These are phyloP conservation scores for Nasonia oneida DNA, from an alignment of 2,888 invertebrate genomes.

Conservation along the genomic window DNA sequence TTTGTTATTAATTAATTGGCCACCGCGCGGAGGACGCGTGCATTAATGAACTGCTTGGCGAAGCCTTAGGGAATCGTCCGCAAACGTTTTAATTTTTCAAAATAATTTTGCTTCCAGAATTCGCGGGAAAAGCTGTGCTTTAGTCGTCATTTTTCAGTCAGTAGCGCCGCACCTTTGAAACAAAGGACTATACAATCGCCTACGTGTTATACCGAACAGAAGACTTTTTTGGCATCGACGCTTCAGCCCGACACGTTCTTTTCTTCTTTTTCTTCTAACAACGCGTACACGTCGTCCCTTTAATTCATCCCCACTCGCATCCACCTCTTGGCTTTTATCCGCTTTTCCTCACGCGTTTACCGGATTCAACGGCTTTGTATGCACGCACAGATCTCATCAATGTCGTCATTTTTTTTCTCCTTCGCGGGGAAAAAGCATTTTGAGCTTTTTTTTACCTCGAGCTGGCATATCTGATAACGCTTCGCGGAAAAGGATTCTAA, in stretches of 20 bases:
- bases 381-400: slow-evolving; percentile 40
- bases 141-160: slow-evolving; percentile 23
- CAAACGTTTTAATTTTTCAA: not conserved
- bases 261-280: not conserved
- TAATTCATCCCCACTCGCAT: slow-evolving; percentile 36
- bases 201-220: slow-evolving; percentile 13
- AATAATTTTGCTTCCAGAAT: not conserved
- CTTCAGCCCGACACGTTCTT: slow-evolving; percentile 22
- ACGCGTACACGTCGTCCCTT: slow-evolving; percentile 16
- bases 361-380: slow-evolving; percentile 32
- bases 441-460: not conserved
- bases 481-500: not conserved
- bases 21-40: not conserved
- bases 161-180: not conserved
- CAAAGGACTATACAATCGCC: slow-evolving; percentile 2
- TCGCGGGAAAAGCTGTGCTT: not conserved
- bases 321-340: slow-evolving; percentile 40
- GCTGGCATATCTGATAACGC: not conserved
- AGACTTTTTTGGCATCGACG: slow-evolving; percentile 31
- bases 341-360: slow-evolving; percentile 21
- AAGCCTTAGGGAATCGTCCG: not conserved
- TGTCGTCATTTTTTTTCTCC: slow-evolving; percentile 21
- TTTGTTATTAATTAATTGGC: slow-evolving; percentile 33
- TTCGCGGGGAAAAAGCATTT: not conserved
- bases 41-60: slow-evolving; percentile 33